A percentile compares a stretch with the other conserved stretches of the same genome.
Conservation (phyloP, 1,140 invertebrate species). For the Propsilocerus akamusi region DNA sequence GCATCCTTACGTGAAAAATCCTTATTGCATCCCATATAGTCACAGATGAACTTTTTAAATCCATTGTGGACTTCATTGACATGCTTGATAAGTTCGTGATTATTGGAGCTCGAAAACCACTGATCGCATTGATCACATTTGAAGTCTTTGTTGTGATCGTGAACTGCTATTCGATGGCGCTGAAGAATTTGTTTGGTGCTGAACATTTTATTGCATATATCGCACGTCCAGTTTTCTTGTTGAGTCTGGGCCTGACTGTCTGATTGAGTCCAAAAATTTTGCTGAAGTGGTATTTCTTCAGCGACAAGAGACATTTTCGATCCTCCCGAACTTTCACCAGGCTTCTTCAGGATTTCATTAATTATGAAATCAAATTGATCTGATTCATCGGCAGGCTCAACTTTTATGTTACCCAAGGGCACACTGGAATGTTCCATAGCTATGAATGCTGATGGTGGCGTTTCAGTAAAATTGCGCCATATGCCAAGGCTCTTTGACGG, state of each 20-base stretch:
- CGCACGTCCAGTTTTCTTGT: neutral
- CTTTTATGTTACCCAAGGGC: neutral
- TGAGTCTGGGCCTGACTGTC: neutral
- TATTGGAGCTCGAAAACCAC: neutral
- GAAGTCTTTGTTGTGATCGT: neutral
- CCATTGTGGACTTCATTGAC: neutral
- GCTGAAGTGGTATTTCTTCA: neutral
- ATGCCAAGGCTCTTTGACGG: neutral
- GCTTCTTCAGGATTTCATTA: neutral
- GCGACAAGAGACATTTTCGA: neutral
- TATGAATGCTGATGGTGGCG: neutral
- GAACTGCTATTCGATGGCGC: neutral
- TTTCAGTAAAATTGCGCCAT: neutral
- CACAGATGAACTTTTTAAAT: neutral
- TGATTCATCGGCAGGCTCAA: neutral
- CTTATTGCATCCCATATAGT: neutral
- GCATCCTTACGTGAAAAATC: neutral
- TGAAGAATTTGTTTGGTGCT: neutral
- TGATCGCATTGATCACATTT: neutral
- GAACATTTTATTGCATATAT: neutral
- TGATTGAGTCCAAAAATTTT: neutral
- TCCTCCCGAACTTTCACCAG: too few species aligned
- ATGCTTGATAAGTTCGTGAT: neutral
- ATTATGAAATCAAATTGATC: constrained; percentile 1
- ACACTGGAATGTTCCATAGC: neutral